Evolutionary conservation across 2,888 invertebrate genomes (phyloP), one percentile per base, ranked within the genome.

Genomic region (Maniola hyperantus): DNA sequence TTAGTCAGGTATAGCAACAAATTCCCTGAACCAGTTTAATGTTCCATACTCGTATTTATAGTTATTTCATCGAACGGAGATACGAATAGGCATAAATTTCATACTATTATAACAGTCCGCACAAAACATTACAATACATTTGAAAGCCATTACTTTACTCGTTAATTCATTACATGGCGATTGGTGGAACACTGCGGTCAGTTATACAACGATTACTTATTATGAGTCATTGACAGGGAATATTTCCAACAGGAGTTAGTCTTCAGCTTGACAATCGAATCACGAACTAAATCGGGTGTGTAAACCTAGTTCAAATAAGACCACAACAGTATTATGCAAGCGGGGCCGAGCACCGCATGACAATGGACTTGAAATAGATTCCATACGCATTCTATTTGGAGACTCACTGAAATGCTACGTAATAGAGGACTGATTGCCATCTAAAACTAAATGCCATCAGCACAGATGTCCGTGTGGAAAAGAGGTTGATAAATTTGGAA

Each of bases 351-450:
- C 76, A 79, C 79, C 79, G 83, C 81, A 83, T 88, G 88, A 88
- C 89, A 88, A 89, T 89, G 87, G 82, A 84, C 87, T 86, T 84
- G 86, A 82, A 82, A 81, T 83, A 79, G 81, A 83, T 84, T 85
- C 84, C 73, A 59, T 55, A 65, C 61, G 26, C 51, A 71, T 61
- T 59, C 46, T 48, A 68, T 65, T 65, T 67, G 10, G 42, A 67
- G 51, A 39, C 44, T 64, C 15, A 53, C 34, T 63, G 8, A 50
- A 59, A 63, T 34, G 39, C 15, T 51, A 7, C 44, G 18, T 58
- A 55, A 63, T 50, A 10, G 15, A 5, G 20, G 10, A 53, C 33
- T n/a, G n/a, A n/a, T n/a, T n/a, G n/a, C n/a, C n/a, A n/a, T n/a
- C n/a, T n/a, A n/a, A n/a, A n/a, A n/a, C n/a, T n/a, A n/a, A n/a